These are phyloP conservation scores for Torymus aiolomorphi DNA, from an alignment of 2,888 invertebrate genomes.

Conservation along the genomic window DNA sequence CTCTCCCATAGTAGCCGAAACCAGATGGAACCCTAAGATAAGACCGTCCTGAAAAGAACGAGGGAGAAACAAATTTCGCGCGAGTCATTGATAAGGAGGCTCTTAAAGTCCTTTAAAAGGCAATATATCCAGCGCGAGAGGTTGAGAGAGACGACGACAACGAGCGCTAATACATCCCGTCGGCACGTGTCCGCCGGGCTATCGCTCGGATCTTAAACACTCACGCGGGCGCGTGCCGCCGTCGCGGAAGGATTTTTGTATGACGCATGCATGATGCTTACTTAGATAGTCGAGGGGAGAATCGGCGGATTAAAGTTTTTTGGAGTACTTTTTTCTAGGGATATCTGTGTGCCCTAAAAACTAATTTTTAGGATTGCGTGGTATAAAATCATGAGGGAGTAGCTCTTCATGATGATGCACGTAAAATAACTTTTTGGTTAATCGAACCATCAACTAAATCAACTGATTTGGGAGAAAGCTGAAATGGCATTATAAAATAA, in stretches of 20 bases:
- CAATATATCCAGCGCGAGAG: constrained; percentile 66
- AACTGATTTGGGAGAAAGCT: too few species aligned
- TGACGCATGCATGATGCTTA: too few species aligned
- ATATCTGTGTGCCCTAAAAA: too few species aligned
- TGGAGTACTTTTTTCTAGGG: too few species aligned
- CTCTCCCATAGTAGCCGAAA: too few species aligned
- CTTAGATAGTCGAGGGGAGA: not conserved
- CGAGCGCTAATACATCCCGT: constrained; percentile 64
- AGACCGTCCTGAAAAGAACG: not conserved
- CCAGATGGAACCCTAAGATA: constrained; percentile 39
- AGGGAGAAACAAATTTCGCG: constrained; percentile 47
- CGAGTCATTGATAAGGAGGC: constrained; percentile 64
- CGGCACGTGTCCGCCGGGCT: constrained; percentile 69
- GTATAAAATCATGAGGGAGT: too few species aligned
- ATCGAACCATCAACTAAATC: too few species aligned
- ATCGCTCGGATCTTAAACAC: constrained; percentile 73
- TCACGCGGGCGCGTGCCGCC: constrained; percentile 66
- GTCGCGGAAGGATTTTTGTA: constrained; percentile 5
- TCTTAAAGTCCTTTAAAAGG: constrained; percentile 71
- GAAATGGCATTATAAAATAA: too few species aligned
- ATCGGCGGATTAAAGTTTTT: not conserved
- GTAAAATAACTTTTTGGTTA: too few species aligned
- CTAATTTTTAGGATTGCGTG: too few species aligned
- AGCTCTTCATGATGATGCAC: too few species aligned
- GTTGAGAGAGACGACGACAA: not conserved